Conservation (phyloP, 2,113 vertebrate species). For the Corythaixoides concolor region DNA sequence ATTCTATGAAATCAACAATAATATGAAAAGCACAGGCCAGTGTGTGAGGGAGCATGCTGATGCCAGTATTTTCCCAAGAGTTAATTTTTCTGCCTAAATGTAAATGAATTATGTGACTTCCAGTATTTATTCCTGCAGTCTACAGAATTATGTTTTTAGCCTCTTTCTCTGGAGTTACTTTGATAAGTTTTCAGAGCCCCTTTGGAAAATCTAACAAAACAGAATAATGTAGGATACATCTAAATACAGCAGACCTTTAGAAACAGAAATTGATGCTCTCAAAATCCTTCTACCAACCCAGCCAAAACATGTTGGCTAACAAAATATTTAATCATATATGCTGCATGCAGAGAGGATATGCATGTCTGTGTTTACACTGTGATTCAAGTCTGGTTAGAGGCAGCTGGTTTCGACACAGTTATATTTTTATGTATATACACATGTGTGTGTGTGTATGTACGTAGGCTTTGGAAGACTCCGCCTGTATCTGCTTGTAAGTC, state of each 20-base stretch:
- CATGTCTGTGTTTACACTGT: constrained; percentile 11
- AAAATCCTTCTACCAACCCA: neutral
- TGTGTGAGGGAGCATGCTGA: neutral
- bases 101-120: neutral
- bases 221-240: neutral
- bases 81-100: neutral
- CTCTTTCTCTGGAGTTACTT: neutral
- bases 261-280: neutral
- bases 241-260: neutral
- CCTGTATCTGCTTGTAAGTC: neutral
- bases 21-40: neutral
- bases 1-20: neutral
- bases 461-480: neutral
- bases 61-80: neutral
- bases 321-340: constrained; percentile 23
- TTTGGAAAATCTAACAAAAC: neutral
- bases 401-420: neutral
- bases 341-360: neutral
- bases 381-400: constrained; percentile 20
- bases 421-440: neutral
- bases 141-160: neutral
- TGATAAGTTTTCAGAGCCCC: neutral
- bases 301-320: neutral
- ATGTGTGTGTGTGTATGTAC: neutral
- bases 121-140: neutral